Evolutionary conservation across 2,797 vertebrate species (phyloP).

Genomic region (Rhadinocentrus ornatus): DNA sequence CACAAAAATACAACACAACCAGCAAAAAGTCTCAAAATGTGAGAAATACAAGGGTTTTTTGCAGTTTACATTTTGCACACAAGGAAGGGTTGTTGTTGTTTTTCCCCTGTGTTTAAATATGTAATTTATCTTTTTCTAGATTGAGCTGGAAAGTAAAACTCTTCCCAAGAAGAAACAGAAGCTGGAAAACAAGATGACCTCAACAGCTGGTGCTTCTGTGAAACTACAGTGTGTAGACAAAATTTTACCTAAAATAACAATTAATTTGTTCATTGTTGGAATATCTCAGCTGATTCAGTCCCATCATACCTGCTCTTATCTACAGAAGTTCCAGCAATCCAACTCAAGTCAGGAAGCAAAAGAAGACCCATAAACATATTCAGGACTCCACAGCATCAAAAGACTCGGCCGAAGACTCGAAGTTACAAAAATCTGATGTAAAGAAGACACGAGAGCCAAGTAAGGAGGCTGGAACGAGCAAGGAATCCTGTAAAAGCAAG

Average conservation of each 20-base stretch:
- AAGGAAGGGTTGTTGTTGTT: not conserved
- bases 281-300: not conserved
- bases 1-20: constrained; percentile 61
- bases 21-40: constrained; percentile 77
- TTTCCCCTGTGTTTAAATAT: not conserved
- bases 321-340: constrained; percentile 67
- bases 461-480: constrained; percentile 56
- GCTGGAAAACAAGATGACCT: constrained; percentile 80
- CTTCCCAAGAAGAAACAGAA: constrained; percentile 86
- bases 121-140: constrained; percentile 73
- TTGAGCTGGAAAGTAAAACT: constrained; percentile 72
- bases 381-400: constrained; percentile 39
- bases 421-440: constrained; percentile 61
- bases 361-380: constrained; percentile 66
- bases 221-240: constrained; percentile 86
- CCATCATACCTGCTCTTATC: constrained; percentile 20
- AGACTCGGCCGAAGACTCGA: constrained; percentile 44
- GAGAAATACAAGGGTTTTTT: constrained; percentile 19
- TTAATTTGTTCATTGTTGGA: not conserved
- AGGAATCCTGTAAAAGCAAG: constrained; percentile 81
- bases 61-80: not conserved
- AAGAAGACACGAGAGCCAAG: constrained; percentile 43
- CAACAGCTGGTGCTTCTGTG: constrained; percentile 69
- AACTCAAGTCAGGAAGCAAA: constrained; percentile 71
- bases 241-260: not conserved